Conservation (phyloP, 2,113 vertebrate genomes). For the Ceyx cyanopectus region DNA sequence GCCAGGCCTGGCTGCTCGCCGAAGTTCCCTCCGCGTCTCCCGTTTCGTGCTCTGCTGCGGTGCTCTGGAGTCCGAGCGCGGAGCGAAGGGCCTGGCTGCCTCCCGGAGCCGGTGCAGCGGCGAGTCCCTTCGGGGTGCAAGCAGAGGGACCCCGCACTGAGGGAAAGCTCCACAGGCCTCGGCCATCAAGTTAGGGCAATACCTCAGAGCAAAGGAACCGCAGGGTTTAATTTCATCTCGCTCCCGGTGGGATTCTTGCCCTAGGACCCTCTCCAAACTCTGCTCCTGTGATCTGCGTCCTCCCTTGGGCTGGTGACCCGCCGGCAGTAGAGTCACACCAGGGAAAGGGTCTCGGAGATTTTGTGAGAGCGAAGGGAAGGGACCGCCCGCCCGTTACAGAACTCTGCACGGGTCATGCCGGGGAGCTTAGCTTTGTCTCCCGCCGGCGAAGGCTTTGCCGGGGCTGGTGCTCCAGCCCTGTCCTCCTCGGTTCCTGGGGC, state of each 20-base stretch:
- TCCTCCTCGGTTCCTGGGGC: background rate
- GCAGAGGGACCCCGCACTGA: background rate
- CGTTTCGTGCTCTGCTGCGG: background rate
- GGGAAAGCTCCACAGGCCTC: background rate
- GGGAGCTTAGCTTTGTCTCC: background rate
- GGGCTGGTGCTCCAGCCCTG: background rate
- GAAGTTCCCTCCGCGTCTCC: background rate
- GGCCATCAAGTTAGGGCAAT: rapidly evolving
- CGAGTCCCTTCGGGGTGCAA: background rate
- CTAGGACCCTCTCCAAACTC: no score
- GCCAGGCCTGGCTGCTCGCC: background rate
- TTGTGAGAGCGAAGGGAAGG: background rate
- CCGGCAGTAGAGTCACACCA: background rate
- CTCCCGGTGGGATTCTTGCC: background rate
- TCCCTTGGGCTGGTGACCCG: background rate
- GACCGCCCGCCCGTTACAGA: background rate
- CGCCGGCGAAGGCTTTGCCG: background rate
- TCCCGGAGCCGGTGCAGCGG: background rate
- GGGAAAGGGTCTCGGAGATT: background rate
- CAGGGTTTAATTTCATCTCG: background rate
- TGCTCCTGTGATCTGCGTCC: background rate
- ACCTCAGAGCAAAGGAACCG: background rate
- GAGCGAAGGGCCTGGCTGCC: background rate
- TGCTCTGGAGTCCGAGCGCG: background rate
- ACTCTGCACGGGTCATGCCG: background rate